Base-by-base conservation (phyloP, 2,113 vertebrate genomes). In the Myocastor coypus region DNA sequence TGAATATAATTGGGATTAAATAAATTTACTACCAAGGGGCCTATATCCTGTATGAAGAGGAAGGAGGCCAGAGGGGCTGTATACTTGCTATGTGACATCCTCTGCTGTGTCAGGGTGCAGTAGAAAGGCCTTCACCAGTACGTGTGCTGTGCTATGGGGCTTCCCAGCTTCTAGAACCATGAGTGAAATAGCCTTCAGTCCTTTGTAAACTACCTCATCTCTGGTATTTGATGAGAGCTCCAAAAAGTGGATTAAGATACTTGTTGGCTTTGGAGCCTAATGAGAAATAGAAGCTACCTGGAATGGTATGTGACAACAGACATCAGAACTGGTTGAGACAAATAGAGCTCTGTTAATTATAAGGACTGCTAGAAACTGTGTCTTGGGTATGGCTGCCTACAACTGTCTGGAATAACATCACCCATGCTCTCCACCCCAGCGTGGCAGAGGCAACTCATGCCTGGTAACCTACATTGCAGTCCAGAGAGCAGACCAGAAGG, bases 261-360 rank as follows among this genome's bases (percentile, higher is more conserved):
- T 3, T 92, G 63, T 77, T 68, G 50, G 14, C 42, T 95, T 63
- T 68, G 77, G 77, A 83, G 85, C 19, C 34, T 73, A 24, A 26
- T 46, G 55, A 75, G 92, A 85, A 86, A 50, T 64, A 83, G 93
- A 93, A 81, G 24, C 61, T 63, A 63, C 61, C 22, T 63, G 61
- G 61, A 63, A 63, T 26, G 24, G 61, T 26, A 63, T 63, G 22
- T 22, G 24, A 63, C 24, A 20, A 22, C 61, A 63, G 9, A 63
- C 61, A 63, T 63, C 61, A 63, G 61, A 26, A 26, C 22, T 28
- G 24, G 61, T 63, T 26, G 66, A 97, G 30, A 82, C 83, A 80
- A 52, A 40, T 37, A 42, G 68, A 93, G 37, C 87, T 71, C 55
- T 71, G 42, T 82, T 71, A 55, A 37, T 57, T 75, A 59, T 57